A percentile compares a stretch with the other conserved stretches of the same genome.
phyloP scores from a whole-genome alignment of 2,888 invertebrate species.

The Agonopterix arenella region DNA sequence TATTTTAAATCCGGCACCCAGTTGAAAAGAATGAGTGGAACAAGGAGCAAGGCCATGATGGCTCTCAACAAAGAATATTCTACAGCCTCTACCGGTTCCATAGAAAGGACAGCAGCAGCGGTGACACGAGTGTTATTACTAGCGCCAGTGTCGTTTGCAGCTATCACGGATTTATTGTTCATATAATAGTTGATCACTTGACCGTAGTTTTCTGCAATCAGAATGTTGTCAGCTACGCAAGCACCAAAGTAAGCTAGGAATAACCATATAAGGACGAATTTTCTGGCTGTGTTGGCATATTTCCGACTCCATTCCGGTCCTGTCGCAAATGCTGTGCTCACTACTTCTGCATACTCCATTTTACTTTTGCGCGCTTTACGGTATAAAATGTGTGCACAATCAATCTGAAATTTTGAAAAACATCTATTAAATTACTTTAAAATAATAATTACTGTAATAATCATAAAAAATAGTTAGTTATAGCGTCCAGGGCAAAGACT shows the following conservation, averaged over 20 bases:
- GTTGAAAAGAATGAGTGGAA: constrained; percentile 4
- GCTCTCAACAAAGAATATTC: neutral
- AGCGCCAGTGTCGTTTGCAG: too few relatives aligned
- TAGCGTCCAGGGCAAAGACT: too few relatives aligned
- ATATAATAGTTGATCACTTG: constrained; percentile 7
- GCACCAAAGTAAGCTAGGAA: constrained; percentile 11
- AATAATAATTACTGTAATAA: too few relatives aligned
- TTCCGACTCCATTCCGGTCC: constrained; percentile 68
- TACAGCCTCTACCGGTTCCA: too few relatives aligned
- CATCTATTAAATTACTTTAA: neutral
- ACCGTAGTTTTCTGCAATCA: constrained; percentile 10
- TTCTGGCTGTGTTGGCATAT: constrained; percentile 5
- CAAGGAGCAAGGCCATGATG: neutral
- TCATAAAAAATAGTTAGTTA: too few relatives aligned
- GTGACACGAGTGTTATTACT: too few relatives aligned
- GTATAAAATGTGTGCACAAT: constrained; percentile 5
- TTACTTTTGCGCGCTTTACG: constrained; percentile 25
- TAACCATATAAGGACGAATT: constrained; percentile 7
- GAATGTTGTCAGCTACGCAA: constrained; percentile 8
- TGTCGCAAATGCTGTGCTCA: constrained; percentile 85
- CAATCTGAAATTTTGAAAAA: neutral
- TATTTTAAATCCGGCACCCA: constrained; percentile 72
- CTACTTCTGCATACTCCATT: constrained; percentile 65
- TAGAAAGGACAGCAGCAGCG: too few relatives aligned
- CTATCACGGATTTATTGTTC: too few relatives aligned